Evolutionary conservation across 2,797 vertebrate genomes (phyloP).

Genomic region (Melanotaenia maccullochi): DNA sequence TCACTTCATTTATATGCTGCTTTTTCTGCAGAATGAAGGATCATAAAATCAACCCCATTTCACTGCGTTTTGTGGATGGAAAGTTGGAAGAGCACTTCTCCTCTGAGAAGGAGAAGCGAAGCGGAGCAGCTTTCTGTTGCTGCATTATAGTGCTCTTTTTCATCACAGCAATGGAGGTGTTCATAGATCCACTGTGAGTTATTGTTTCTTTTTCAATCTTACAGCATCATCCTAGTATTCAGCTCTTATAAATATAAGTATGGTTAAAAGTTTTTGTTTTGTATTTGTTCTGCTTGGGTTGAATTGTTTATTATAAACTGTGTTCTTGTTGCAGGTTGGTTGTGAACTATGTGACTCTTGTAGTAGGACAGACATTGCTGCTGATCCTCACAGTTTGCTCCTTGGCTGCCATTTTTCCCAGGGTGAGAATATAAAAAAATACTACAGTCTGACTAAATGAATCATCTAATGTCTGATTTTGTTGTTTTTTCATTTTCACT

Average conservation of each 20-base stretch:
- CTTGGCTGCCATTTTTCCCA: constrained; percentile 90
- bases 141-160: constrained; percentile 91
- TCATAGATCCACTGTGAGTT: constrained; percentile 90
- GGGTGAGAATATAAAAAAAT: constrained; percentile 71
- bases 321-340: constrained; percentile 80
- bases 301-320: not conserved
- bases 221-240: not conserved
- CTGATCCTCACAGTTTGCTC: constrained; percentile 91
- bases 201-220: not conserved
- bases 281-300: not conserved
- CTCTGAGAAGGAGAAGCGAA: constrained; percentile 93
- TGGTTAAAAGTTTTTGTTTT: not conserved
- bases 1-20: not conserved
- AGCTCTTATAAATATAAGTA: not conserved
- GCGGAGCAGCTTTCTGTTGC: constrained; percentile 91
- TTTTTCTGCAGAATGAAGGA: constrained; percentile 84
- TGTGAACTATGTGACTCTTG: constrained; percentile 93
- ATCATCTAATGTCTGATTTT: not conserved
- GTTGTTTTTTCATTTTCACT: not conserved
- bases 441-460: not conserved
- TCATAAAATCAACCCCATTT: constrained; percentile 84
- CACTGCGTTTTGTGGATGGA: constrained; percentile 87
- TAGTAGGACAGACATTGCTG: constrained; percentile 88
- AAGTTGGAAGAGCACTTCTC: constrained; percentile 91
- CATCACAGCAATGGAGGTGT: constrained; percentile 87